Conservation (phyloP, 2,797 vertebrate species). For the Gorsachius magnificus region DNA sequence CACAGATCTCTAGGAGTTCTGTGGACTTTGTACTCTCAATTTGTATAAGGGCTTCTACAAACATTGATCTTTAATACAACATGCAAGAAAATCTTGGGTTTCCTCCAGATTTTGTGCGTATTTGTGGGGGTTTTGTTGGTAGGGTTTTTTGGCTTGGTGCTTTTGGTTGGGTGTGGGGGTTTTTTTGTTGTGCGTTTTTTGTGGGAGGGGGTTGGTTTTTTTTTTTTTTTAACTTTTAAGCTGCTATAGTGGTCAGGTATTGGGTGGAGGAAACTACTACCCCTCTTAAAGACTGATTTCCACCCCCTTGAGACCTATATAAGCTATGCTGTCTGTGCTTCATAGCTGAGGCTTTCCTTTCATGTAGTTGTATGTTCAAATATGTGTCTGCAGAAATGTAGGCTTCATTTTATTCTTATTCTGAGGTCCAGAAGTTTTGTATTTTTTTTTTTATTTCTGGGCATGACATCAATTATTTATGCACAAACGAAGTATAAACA, state of each 20-base stretch:
- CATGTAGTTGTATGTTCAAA: background rate
- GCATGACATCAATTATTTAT: background rate
- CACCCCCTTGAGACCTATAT: fast-evolving
- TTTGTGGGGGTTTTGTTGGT: background rate
- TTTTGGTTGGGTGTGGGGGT: no score
- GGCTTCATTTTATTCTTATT: background rate
- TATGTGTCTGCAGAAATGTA: background rate
- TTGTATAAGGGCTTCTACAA: background rate
- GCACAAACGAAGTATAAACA: background rate
- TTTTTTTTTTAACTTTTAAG: background rate
- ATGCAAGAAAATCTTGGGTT: background rate
- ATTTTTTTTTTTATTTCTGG: background rate
- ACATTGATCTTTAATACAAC: background rate
- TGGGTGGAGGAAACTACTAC: background rate
- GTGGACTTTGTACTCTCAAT: background rate
- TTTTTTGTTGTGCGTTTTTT: background rate
- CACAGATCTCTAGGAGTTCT: background rate
- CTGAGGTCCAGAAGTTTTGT: background rate
- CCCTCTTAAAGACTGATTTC: background rate
- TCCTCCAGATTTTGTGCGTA: background rate
- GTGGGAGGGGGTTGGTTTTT: no score
- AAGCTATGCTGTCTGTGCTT: background rate
- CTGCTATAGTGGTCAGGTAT: background rate
- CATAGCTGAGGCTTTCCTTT: background rate
- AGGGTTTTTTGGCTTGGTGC: no score